Base-by-base conservation (phyloP, 2,888 invertebrate species). In the Himalopsyche japonica region DNA sequence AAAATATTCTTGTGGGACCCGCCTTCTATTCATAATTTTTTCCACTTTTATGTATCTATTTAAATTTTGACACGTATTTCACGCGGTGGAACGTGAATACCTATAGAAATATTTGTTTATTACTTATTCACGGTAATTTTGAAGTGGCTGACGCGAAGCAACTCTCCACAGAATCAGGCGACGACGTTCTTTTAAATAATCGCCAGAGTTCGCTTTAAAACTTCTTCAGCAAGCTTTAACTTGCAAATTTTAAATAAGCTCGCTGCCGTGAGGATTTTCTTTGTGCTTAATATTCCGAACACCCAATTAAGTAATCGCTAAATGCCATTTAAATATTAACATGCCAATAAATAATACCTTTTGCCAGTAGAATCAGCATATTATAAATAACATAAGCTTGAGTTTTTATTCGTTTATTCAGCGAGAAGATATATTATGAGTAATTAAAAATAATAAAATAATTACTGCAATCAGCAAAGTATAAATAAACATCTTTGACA, bases 201-300 rank as follows among this genome's bases (percentile, higher is more conserved):
- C 82, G 78, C 78, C 79, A 37, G 49, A 37, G 48, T 76, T 37
- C 48, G 49, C 80, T 80, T 64, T 20, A 10, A 76, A 80, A 83
- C 64, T 83, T 83, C 49, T 47, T 76, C 27, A 64, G 76, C 24
- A 15, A 47, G 43, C 80, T 83, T 76, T 27, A 70, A 70, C 80
- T 80, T 80, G 49, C 48, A 78, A 80, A 80, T 76, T 80, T 83
- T 64, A 83, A 83, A 83, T 83, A 80, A 76, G 76, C 76, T 30
- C 32, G 27, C 76, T 24, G 77, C 49, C 37, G 43, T 77, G 83
- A 57, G 57, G 80, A 37, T 80, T 80, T 80, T 64, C 79, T 70
- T 30, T 80, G n/a, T 64, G 27, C 43, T 79, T 79, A 49, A 30
- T 82, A 79, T 82, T 77, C 82, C 34, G 34, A 78, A 82, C 37